Evolutionary conservation across 2,113 vertebrate species (phyloP), one percentile per base, ranked within the genome.

Genomic region (Pseudonaja textilis): DNA sequence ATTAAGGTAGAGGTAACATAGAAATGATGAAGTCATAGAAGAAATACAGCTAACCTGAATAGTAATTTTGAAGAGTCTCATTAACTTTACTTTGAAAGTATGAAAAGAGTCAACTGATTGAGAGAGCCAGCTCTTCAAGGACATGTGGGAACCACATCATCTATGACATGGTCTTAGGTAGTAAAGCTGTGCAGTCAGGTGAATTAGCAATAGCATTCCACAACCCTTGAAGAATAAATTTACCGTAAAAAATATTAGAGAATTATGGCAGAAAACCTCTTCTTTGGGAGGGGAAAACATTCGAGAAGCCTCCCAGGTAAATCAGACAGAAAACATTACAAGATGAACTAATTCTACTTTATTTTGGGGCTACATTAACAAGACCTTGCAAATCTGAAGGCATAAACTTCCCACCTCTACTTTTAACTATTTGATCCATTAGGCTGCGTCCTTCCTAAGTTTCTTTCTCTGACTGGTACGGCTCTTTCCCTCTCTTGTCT

Each of bases 1-100:
- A 56, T 90, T 93, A 61, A 93, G 59, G 74, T 23, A 86, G 88
- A 90, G n/a, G 55, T 86, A 86, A 64, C 47, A 86, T 23, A 87
- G 90, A 90, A 87, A 54, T 50, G 7, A 6, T 14, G 47, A 16
- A n/a, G 14, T 69, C 34, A 22, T 42, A 39, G 88, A 85, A 59
- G 88, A 85, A 89, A 50, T 86, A 23, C 64, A 85, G 5, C 69
- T 85, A 57, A 81, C 59, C 45, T 6, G 34, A 81, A 57, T 29
- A 52, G 42, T 34, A 85, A 92, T 5, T 54, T 45, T 26, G 20
- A 81, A 42, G 16, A 8, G 54, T 23, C 29, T 55, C 34, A 22
- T 55, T 57, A 34, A 5, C 45, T 50, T 39, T 4, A 85, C 47
- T 89, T 14, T 25, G 88, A 14, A 34, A 57, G 57, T 29, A 34